Percentiles rank a stretch among this genome's conserved stretches.
These are phyloP conservation scores for Leptopterna dolabrata DNA, from an alignment of 2,888 invertebrate genomes.

Conservation along the genomic window DNA sequence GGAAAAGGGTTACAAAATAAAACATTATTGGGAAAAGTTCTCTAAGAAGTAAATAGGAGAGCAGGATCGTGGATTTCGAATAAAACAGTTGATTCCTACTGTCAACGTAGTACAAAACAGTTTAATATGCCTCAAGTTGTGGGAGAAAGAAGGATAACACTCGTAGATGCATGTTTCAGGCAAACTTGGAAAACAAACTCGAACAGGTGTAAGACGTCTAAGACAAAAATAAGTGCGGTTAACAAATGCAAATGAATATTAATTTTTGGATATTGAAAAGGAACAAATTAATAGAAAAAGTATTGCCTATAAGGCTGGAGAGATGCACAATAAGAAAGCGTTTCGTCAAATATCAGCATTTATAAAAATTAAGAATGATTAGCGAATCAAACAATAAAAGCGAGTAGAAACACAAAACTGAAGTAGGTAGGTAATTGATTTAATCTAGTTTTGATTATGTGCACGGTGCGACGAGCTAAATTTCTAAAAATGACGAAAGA, in stretches of 20 bases:
- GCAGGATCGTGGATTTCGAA: too few species aligned
- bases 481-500: not conserved
- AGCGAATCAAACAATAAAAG: not conserved
- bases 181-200: too few species aligned
- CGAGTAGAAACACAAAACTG: not conserved
- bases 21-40: too few species aligned
- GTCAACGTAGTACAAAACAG: not conserved
- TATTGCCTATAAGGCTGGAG: not conserved
- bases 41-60: too few species aligned
- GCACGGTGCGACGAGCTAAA: not conserved
- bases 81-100: too few species aligned
- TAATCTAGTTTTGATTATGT: not conserved
- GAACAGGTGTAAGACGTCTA: not conserved
- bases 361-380: not conserved
- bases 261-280: not conserved
- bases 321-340: not conserved
- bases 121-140: conserved; percentile 1
- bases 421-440: not conserved
- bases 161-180: too few species aligned
- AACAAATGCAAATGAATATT: not conserved
- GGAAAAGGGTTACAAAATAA: not conserved
- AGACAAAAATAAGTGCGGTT: not conserved
- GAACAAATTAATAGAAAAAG: not conserved
- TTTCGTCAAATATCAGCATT: not conserved
- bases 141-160: not conserved